phyloP scores from a whole-genome alignment of 1,140 invertebrate species.

The Pogonus chalceus region DNA sequence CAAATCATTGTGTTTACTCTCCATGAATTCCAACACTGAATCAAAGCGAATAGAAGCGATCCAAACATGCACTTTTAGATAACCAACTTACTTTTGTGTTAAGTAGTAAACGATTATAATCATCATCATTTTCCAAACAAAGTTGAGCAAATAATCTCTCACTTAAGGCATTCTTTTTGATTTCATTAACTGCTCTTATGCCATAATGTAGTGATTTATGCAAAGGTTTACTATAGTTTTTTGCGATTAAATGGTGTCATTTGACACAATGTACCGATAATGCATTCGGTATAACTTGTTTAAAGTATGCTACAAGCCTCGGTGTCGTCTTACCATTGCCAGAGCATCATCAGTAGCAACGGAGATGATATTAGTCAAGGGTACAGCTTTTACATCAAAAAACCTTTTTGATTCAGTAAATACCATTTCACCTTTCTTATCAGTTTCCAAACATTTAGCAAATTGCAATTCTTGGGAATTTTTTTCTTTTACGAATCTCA shows the following conservation, averaged over 20 bases:
- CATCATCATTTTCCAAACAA: constrained; percentile 27
- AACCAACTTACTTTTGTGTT: constrained; percentile 34
- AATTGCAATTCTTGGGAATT: constrained; percentile 30
- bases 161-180: constrained; percentile 23
- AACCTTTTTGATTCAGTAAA: constrained; percentile 27
- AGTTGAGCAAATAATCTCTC: constrained; percentile 28
- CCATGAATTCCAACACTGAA: constrained; percentile 27
- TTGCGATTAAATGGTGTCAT: constrained; percentile 15
- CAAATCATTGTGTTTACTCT: constrained; percentile 25
- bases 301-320: constrained; percentile 11
- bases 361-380: constrained; percentile 24
- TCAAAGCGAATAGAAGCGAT: constrained; percentile 29
- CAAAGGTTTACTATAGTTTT: constrained; percentile 15
- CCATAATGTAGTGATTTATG: constrained; percentile 17
- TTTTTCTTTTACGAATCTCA: constrained; percentile 33
- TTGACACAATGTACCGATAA: constrained; percentile 15
- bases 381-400: constrained; percentile 26
- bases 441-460: constrained; percentile 30
- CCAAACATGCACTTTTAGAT: constrained; percentile 30
- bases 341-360: constrained; percentile 24
- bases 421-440: constrained; percentile 35
- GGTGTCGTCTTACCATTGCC: constrained; percentile 22
- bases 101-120: constrained; percentile 27
- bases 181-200: constrained; percentile 25
- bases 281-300: constrained; percentile 15